A percentile compares a stretch with the other conserved stretches of the same genome.
Conservation (phyloP, 2,888 invertebrate genomes). For the Phragmatobia fuliginosa region DNA sequence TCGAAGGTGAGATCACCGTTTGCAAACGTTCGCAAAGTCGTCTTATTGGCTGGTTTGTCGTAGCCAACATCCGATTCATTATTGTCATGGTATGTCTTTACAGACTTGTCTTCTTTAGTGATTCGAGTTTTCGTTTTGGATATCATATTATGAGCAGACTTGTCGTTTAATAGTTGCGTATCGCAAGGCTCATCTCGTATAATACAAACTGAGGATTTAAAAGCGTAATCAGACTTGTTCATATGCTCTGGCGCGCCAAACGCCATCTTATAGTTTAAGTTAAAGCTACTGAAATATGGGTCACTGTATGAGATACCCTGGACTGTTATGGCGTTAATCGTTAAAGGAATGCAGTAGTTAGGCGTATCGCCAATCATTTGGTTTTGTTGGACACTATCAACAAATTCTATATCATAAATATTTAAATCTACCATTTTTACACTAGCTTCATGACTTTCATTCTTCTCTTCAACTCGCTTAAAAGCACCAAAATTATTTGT, state of each 20-base stretch:
- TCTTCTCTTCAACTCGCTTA: slow-evolving; percentile 84
- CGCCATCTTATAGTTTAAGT: slow-evolving; percentile 87
- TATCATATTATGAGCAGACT: slow-evolving; percentile 78
- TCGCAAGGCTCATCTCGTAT: slow-evolving; percentile 84
- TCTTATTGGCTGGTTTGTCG: slow-evolving; percentile 59
- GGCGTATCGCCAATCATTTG: slow-evolving; percentile 87
- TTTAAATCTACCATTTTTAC: slow-evolving; percentile 86
- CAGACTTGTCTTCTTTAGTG: slow-evolving; percentile 73
- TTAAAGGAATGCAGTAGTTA: slow-evolving; percentile 87
- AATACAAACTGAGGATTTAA: slow-evolving; percentile 87
- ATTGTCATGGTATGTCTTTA: slow-evolving; percentile 82
- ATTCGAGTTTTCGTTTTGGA: slow-evolving; percentile 80
- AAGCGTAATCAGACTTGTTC: slow-evolving; percentile 88
- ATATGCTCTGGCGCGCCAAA: slow-evolving; percentile 85
- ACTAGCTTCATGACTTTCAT: slow-evolving; percentile 86
- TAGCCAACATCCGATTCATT: slow-evolving; percentile 71
- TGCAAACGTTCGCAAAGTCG: slow-evolving; percentile 72
- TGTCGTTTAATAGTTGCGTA: slow-evolving; percentile 79
- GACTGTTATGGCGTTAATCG: slow-evolving; percentile 88
- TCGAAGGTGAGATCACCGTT: slow-evolving; percentile 84
- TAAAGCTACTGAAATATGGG: slow-evolving; percentile 88
- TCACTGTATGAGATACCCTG: slow-evolving; percentile 88
- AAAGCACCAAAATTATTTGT: slow-evolving; percentile 87
- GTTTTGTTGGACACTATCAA: slow-evolving; percentile 87
- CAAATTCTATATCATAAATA: slow-evolving; percentile 87